Conservation (phyloP, 2,113 vertebrate genomes). For the Rhinopomastus cyanomelas region DNA sequence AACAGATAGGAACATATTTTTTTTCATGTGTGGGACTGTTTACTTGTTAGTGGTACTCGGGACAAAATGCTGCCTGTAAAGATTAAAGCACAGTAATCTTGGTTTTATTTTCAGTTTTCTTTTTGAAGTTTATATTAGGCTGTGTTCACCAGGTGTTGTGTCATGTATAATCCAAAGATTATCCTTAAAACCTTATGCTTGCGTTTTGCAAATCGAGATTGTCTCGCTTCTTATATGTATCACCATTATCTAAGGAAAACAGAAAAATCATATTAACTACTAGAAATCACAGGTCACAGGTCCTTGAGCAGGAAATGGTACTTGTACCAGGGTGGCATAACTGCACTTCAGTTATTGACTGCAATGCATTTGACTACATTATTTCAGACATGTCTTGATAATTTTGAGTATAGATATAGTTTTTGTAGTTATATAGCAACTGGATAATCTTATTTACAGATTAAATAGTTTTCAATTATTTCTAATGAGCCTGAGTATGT, state of each 20-base stretch:
- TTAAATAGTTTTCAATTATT: neutral
- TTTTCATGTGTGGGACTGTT: neutral
- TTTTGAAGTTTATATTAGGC: neutral
- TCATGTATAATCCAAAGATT: neutral
- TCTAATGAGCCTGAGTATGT: neutral
- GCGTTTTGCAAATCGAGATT: neutral
- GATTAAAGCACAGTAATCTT: neutral
- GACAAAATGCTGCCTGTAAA: neutral
- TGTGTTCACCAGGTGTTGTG: fast-evolving
- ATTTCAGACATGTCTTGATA: neutral
- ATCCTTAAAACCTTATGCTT: neutral
- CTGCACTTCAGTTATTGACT: neutral
- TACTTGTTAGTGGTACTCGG: neutral
- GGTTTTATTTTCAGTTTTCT: neutral
- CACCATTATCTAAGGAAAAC: neutral
- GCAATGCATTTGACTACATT: neutral
- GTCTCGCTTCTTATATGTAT: neutral
- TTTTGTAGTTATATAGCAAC: neutral
- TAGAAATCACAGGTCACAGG: neutral
- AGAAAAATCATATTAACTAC: neutral
- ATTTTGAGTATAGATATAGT: neutral
- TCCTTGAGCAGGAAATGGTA: neutral
- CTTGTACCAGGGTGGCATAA: neutral
- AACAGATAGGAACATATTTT: neutral
- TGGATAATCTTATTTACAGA: neutral